These are phyloP conservation scores for Fratercula arctica DNA, from an alignment of 2,797 vertebrate genomes.

Conservation along the genomic window DNA sequence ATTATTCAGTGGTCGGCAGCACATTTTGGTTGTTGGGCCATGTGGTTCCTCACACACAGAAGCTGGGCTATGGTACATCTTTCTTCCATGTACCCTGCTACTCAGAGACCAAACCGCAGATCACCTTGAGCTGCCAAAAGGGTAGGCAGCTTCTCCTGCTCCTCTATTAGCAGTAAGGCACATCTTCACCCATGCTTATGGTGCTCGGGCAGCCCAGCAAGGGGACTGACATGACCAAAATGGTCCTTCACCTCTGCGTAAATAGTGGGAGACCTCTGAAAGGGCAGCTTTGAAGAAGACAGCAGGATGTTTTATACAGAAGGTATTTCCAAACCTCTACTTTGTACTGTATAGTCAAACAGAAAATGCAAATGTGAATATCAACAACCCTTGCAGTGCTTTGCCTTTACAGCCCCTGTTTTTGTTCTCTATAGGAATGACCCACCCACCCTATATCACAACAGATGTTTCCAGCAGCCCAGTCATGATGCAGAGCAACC, in stretches of 20 bases:
- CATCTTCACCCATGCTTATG: not conserved
- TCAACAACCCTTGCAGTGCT: not conserved
- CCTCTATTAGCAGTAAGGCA: fast-evolving
- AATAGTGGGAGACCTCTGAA: not conserved
- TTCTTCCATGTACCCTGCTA: not conserved
- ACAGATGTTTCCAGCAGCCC: not conserved
- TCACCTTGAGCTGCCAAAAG: not conserved
- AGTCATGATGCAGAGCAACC: conserved; percentile 13
- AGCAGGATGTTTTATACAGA: not conserved
- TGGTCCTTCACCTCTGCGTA: fast-evolving
- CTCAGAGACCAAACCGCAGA: not conserved
- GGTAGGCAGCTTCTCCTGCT: not conserved
- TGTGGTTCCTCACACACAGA: not conserved
- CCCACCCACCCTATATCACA: not conserved
- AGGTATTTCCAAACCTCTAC: not conserved
- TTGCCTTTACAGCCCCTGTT: not conserved
- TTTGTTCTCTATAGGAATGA: conserved; percentile 45
- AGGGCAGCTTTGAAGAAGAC: not conserved
- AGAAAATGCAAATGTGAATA: not conserved
- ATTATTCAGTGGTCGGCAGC: not conserved
- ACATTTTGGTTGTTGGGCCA: fast-evolving
- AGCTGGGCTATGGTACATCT: not conserved
- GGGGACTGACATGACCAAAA: not conserved
- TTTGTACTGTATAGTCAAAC: not conserved
- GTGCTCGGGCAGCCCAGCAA: not conserved